Conservation (phyloP, 2,113 vertebrate genomes). For the Propithecus coquereli region DNA sequence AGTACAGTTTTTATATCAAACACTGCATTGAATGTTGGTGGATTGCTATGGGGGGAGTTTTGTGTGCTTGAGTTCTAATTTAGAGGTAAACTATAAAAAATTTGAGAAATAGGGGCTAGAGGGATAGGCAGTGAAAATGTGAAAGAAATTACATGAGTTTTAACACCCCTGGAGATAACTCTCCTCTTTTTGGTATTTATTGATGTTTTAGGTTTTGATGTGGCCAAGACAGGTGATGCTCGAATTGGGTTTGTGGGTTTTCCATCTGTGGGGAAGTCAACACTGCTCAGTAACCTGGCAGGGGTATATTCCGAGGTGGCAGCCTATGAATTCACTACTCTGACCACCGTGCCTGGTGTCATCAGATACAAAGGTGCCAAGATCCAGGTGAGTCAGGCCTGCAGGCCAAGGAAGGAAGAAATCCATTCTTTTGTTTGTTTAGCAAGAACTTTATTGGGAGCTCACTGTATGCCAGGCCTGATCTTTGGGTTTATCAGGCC, state of each 20-base stretch:
- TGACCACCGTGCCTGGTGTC: conserved; percentile 97
- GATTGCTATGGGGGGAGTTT: not conserved
- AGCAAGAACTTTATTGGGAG: not conserved
- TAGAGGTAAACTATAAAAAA: not conserved
- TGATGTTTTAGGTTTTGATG: conserved; percentile 91
- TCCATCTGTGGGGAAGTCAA: conserved; percentile 97
- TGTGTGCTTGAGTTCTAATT: not conserved
- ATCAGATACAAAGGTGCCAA: conserved; percentile 99
- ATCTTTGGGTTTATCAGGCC: not conserved
- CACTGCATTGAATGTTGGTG: not conserved
- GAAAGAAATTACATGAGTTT: not conserved
- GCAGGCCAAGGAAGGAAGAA: not conserved
- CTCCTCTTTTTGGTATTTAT: not conserved
- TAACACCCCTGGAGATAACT: not conserved
- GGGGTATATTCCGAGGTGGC: conserved; percentile 99
- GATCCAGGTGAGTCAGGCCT: conserved; percentile 90
- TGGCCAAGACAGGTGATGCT: conserved; percentile 98
- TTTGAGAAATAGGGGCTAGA: not conserved
- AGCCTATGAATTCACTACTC: conserved; percentile 97
- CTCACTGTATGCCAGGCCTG: not conserved
- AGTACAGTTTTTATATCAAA: not conserved
- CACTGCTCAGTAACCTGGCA: conserved; percentile 96
- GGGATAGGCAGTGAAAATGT: not conserved
- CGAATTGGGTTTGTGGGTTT: conserved; percentile 99
- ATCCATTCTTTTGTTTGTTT: not conserved